Evolutionary conservation across 2,113 vertebrate species (phyloP), one percentile per base, ranked within the genome.

Genomic region (Urocolius indicus): DNA sequence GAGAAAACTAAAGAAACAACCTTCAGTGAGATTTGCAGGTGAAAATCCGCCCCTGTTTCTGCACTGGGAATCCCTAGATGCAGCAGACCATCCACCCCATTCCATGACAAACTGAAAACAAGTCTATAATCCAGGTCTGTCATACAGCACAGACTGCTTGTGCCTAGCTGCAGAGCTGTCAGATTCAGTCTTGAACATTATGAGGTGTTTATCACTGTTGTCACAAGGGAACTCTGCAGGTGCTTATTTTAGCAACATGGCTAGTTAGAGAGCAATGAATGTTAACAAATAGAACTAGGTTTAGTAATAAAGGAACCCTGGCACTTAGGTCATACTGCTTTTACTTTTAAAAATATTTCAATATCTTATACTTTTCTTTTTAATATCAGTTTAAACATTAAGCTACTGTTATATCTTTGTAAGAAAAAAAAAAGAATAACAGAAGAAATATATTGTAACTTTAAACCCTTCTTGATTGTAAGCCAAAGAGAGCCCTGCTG

Each of bases 301-400:
- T 85, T 46, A 30, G 49, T 57, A 85, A 46, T 4, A 87, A 46
- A 58, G 14, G 12, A 82, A 18, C 6, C 6, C 10, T 57, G 23
- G 6, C 10, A 20, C 5, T 65, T 46, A 68, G 16, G 5, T 26
- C 4, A 51, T 7, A 16, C 6, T 32, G 8, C 1, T 94, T 86
- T 67, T 55, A 11, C 12, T 77, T 84, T 54, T 5, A 48, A 65
- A 71, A 68, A 16, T 21, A 26, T 46, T 80, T 62, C 21, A 3
- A 11, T 52, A 0, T 15, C 10, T 4, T 38, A 2, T 6, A 2
- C 4, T n/a, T 54, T 54, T 29, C 7, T n/a, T 16, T 45, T 52
- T 27, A 65, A 41, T 27, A 41, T 17, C 16, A 8, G 38, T 65
- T 41, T 43, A 43, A 43, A 29, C 18, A 46, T 84, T 74, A 67